These are phyloP conservation scores for Phylloscopus trochiloides DNA, from an alignment of 2,113 vertebrate genomes.

Conservation along the genomic window DNA sequence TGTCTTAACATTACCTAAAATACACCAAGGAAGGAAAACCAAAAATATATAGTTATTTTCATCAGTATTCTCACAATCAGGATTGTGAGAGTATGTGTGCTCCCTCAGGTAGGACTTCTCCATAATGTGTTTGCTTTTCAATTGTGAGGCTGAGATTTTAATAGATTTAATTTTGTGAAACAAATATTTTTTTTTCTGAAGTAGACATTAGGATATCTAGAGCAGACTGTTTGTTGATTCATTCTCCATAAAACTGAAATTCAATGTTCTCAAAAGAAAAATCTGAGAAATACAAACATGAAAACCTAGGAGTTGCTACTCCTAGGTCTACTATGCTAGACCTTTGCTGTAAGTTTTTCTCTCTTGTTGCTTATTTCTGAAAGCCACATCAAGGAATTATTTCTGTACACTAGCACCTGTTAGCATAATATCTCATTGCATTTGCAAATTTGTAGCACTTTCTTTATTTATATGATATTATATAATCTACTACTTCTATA, in stretches of 20 bases:
- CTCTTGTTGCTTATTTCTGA: neutral
- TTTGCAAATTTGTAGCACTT: neutral
- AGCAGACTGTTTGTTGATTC: neutral
- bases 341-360: neutral
- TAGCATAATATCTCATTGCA: neutral
- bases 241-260: neutral
- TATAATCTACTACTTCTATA: neutral
- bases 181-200: neutral
- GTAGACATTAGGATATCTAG: neutral
- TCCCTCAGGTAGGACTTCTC: neutral
- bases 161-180: neutral
- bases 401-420: neutral
- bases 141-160: rapidly evolving
- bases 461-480: neutral
- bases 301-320: rapidly evolving
- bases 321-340: neutral
- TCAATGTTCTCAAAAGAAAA: neutral
- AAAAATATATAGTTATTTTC: neutral
- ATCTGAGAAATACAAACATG: neutral
- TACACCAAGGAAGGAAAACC: neutral
- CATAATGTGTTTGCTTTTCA: neutral
- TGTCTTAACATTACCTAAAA: neutral
- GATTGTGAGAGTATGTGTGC: rapidly evolving
- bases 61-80: neutral
- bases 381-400: neutral